Evolutionary conservation across 2,797 vertebrate genomes (phyloP).

Genomic region (Ispidina picta): DNA sequence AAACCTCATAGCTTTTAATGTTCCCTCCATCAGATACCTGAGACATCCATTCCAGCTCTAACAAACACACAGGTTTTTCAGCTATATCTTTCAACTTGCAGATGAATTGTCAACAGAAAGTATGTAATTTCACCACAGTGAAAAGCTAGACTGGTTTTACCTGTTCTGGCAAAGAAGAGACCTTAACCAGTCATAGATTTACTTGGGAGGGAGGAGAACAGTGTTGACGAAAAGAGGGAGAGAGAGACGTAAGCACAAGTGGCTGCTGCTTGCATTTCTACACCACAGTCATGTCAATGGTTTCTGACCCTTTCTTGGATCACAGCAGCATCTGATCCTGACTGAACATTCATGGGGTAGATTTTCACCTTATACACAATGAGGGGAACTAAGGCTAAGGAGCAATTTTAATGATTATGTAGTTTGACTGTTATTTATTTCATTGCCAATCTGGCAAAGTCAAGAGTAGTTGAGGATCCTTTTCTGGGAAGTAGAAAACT

Average conservation of each 20-base stretch:
- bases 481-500: background rate
- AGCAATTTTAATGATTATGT: background rate
- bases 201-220: background rate
- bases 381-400: background rate
- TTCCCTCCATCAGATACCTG: background rate
- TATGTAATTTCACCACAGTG: conserved; percentile 7
- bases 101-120: background rate
- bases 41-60: background rate
- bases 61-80: background rate
- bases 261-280: background rate
- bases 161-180: background rate
- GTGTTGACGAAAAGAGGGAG: background rate
- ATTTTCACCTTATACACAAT: background rate
- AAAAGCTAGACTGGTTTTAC: conserved; percentile 35
- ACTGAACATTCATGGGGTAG: background rate
- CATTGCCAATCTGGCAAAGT: background rate
- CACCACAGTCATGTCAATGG: background rate
- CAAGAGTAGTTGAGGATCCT: background rate
- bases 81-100: background rate
- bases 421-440: background rate
- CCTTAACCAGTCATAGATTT: background rate
- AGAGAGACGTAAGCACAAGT: background rate
- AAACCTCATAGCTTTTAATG: background rate
- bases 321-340: background rate
- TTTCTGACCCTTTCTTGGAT: background rate